Evolutionary conservation across 2,888 invertebrate genomes (phyloP), one percentile per base, ranked within the genome.

Genomic region (Hemistola chrysoprasaria): DNA sequence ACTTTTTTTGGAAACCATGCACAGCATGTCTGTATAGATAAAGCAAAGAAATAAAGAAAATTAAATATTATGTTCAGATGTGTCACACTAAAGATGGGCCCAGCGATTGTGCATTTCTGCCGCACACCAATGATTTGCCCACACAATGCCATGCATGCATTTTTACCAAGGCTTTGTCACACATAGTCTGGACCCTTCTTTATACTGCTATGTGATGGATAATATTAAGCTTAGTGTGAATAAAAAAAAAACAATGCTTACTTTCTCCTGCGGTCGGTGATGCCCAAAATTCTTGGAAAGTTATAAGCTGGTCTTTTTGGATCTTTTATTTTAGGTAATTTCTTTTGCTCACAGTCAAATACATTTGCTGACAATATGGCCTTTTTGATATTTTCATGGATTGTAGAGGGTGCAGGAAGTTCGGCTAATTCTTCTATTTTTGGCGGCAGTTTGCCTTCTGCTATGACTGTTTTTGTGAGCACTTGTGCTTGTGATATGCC

Each of bases 401-500:
- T 66, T 47, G 76, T 61, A 36, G 81, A 78, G 0, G 91, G 85
- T 0, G 92, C 79, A 49, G 91, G 80, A 33, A 90, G 62, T 22
- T 76, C 66, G 6, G 90, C 79, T 2, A 85, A 62, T 38, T 91
- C 89, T 62, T 92, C 85, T 37, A 94, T 80, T 50, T 78, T 84
- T 5, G 90, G 79, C 0, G 95, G 95, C 33, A 95, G 80, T 41
- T 80, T 90, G 25, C 91, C 78, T 50, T 92, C 79, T 42, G 92
- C 75, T 67, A 92, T 86, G 2, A 95, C 78, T 1, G 95, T 92
- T 67, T 97, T 97, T 1, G 95, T 95, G 3, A 97, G 78, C n/a
- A 93, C 81, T 79, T 95, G 93, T 0, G 95, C 95, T 83, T 97
- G 97, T 1, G 90, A 72, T 34, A 94, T 62, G 6, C 96, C 97